These are phyloP conservation scores for Upupa epops DNA, from an alignment of 2,113 vertebrate genomes.

Conservation along the genomic window DNA sequence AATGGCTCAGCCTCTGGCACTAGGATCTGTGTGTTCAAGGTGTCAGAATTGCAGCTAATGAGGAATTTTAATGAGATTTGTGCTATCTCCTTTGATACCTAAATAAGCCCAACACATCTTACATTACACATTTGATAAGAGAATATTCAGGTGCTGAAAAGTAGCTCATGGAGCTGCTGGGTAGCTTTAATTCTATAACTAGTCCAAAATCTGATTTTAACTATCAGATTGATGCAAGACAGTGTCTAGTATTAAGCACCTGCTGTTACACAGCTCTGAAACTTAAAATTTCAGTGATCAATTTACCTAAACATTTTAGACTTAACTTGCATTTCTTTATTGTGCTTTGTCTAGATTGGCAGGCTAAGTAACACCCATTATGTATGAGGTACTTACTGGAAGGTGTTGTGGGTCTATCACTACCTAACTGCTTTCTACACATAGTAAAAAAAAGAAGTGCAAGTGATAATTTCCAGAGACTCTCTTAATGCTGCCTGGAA, in stretches of 20 bases:
- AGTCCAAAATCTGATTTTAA: conserved; percentile 57
- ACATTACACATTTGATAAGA: conserved; percentile 41
- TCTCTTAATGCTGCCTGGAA: not conserved
- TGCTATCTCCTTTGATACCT: conserved; percentile 67
- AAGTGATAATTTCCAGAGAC: not conserved
- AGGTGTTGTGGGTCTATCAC: not conserved
- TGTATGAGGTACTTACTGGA: not conserved
- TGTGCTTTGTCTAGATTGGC: not conserved
- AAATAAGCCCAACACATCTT: conserved; percentile 64
- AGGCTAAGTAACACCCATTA: not conserved
- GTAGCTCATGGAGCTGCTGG: conserved; percentile 30
- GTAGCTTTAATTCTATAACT: conserved; percentile 59
- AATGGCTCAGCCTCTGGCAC: not conserved
- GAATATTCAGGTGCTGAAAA: conserved; percentile 51
- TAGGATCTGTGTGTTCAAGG: conserved; percentile 51
- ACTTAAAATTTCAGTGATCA: not conserved
- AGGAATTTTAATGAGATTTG: conserved; percentile 74
- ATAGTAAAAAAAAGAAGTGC: not conserved
- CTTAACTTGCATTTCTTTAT: not conserved
- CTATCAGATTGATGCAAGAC: conserved; percentile 35
- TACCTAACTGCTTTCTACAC: not conserved
- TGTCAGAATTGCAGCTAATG: conserved; percentile 70
- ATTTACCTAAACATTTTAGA: not conserved
- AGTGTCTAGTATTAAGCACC: not conserved
- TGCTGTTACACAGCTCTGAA: not conserved